Evolutionary conservation across 2,888 invertebrate genomes (phyloP), one percentile per base, ranked within the genome.

Genomic region (Margaritifera margaritifera): DNA sequence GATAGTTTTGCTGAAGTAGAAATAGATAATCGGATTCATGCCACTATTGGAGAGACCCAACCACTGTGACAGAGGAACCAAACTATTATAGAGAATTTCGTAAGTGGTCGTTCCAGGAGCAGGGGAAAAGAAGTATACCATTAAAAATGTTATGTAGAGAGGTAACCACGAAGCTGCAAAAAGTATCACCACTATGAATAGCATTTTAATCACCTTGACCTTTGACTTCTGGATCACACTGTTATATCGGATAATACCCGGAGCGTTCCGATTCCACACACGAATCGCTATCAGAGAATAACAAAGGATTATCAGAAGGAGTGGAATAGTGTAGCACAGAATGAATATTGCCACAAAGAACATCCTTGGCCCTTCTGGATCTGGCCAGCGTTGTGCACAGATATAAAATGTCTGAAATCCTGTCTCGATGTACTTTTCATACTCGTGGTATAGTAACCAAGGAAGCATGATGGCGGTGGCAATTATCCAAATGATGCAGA

Each of bases 1-100:
- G 89, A 95, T 98, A 89, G 97, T 97, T 88, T 96, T 95, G 90
- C 97, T 97, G 91, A 97, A 96, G 91, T 96, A 96, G 3, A 96
- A 96, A 90, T 97, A 97, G 68, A 98, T 92, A 73, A 98, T 94
- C 0, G 97, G 97, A 90, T 98, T 98, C 85, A 97, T 96, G 92
- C 97, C 97, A 27, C 96, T 96, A 90, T 98, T 98, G 25, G 96
- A 95, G 0, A 96, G 94, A 6, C 97, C 97, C 60, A 98, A 91
- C 96, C 97, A 97, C 88, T 97, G 97, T 1, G 97, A 96, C 62
- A 97, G 92, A 8, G 97, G 97, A 20, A 95, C 94, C 56, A 77
- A 76, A 2, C 80, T 71, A 60, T 80, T 75, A 95, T 96, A 88
- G 96, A 97, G 3, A 95, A 96, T 57, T 55, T 69, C 57, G 3